phyloP scores from a whole-genome alignment of 2,113 vertebrate genomes.

The Alethe diademata region DNA sequence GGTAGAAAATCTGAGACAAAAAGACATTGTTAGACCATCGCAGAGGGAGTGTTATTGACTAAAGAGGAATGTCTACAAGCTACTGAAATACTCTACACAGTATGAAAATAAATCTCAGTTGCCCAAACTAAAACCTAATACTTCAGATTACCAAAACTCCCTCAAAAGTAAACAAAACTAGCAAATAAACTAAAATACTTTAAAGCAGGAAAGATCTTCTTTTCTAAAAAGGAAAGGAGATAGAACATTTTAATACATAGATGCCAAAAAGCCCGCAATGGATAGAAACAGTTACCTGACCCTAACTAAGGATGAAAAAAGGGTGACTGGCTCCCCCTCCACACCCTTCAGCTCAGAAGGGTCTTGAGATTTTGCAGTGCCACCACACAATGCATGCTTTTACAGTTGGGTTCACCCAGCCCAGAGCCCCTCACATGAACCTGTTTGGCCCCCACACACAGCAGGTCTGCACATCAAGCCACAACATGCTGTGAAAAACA shows the following conservation, averaged over 20 bases:
- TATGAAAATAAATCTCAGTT: neutral
- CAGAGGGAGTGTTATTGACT: neutral
- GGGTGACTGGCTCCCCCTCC: neutral
- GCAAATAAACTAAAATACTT: neutral
- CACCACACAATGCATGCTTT: neutral
- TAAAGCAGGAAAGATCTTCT: neutral
- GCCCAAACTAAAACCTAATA: neutral
- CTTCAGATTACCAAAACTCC: neutral
- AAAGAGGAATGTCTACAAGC: neutral
- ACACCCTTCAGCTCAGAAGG: neutral
- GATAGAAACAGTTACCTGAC: neutral
- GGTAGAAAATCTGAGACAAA: neutral
- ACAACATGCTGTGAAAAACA: neutral
- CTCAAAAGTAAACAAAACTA: neutral
- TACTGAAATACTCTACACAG: neutral
- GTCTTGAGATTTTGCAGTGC: neutral
- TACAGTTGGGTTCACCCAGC: neutral
- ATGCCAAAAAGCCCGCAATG: neutral
- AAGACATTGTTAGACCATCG: neutral
- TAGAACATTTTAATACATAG: neutral
- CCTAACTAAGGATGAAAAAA: neutral
- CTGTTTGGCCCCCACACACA: neutral
- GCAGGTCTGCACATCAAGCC: neutral
- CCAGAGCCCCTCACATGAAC: neutral
- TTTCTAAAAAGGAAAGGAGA: neutral